A percentile compares a stretch with the other conserved stretches of the same genome.
Evolutionary conservation across 2,113 vertebrate genomes (phyloP).

Genomic region (Narcine bancroftii): DNA sequence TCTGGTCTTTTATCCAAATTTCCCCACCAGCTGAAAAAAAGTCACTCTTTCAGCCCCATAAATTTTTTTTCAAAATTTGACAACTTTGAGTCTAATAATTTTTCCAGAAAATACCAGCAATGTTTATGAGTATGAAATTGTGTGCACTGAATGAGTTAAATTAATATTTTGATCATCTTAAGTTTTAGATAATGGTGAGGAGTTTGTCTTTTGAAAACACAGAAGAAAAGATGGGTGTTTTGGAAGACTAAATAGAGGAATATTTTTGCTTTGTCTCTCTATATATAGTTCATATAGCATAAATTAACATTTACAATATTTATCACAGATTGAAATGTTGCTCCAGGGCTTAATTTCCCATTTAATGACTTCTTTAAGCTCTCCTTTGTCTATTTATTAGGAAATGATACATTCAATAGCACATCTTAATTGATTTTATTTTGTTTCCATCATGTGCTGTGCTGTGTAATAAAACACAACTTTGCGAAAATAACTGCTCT

Average conservation of each 20-base stretch:
- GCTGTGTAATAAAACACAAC: background rate
- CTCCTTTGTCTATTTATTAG: conserved; percentile 31
- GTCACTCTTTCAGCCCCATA: background rate
- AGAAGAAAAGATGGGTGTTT: background rate
- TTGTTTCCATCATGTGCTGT: conserved; percentile 15
- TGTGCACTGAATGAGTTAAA: background rate
- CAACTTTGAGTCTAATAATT: background rate
- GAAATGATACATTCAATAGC: background rate
- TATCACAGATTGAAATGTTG: conserved; percentile 2
- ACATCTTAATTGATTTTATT: conserved; percentile 25
- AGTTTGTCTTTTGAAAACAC: background rate
- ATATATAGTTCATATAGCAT: conserved; percentile 21
- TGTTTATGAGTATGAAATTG: background rate
- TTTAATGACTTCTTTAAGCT: conserved; percentile 28
- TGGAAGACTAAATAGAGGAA: background rate
- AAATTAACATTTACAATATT: conserved; percentile 27
- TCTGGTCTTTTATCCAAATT: background rate
- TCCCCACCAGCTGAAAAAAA: background rate
- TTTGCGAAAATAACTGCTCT: conserved; percentile 28
- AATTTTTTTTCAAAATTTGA: background rate
- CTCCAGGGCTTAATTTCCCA: conserved; percentile 16
- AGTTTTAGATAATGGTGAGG: background rate
- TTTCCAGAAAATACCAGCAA: background rate
- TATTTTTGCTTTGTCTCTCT: background rate
- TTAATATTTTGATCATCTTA: background rate